Base-by-base conservation (phyloP, 2,113 vertebrate genomes). In the Salvelinus fontinalis region DNA sequence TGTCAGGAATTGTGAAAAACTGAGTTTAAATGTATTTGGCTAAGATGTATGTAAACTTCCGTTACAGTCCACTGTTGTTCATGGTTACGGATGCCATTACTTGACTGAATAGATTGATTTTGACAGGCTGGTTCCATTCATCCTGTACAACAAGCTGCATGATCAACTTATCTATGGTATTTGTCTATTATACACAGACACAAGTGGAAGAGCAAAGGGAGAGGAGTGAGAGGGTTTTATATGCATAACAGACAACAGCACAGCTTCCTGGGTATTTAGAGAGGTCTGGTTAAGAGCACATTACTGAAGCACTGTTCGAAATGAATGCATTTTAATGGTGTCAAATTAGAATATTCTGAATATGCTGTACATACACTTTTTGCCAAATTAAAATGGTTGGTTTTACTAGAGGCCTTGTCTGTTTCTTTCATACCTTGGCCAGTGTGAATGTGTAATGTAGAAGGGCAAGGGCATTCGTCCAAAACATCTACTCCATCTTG, bases 331-430 rank as follows among this genome's bases (percentile, higher is more conserved):
- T 92, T 87, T 85, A 89, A 88, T 88, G 87, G 90, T 91, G 91
- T 92, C 89, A 89, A 92, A 90, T 82, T 77, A 88, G 76, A 75
- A 88, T 85, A 83, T 87, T 86, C 84, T 81, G 71, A 86, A 91
- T 85, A 88, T 13, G 82, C 87, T 92, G 91, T 93, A 91, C 73
- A 92, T 90, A 91, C 84, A 84, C 79, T 90, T 94, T 92, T 93
- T 93, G 91, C 92, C 93, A 92, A 93, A 91, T 88, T 81, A 83
- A 89, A 89, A 87, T 74, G 76, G 71, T 84, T 75, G 68, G 77
- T 89, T 93, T 93, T 92, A 88, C 87, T 91, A 90, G 77, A 88
- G 29, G 65, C 18, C 67, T 86, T 75, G 79, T 75, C 71, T 84
- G 70, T 34, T 49, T 81, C 72, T 79, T 51, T 82, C 71, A 48